Percentiles rank a stretch among this genome's conserved stretches.
Evolutionary conservation across 2,113 vertebrate species (phyloP).

Genomic region (Centropristis striata): DNA sequence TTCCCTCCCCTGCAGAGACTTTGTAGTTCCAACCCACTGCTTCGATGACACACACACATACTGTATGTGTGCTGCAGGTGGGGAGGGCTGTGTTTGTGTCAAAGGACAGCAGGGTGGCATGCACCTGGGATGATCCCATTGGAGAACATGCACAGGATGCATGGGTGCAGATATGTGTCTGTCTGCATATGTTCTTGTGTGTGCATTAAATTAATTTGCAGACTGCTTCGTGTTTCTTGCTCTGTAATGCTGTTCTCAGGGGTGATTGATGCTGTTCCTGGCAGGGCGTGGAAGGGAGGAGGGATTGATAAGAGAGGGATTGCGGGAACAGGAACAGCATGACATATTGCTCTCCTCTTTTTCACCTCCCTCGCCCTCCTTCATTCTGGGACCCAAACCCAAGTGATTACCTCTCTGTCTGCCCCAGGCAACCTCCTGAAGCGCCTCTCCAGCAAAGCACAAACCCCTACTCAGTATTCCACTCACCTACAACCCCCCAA

Average conservation of each 20-base stretch:
- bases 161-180: background rate
- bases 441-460: constrained; percentile 32
- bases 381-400: constrained; percentile 22
- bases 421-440: background rate
- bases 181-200: background rate
- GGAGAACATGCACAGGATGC: background rate
- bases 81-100: constrained; percentile 12
- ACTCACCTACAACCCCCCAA: constrained; percentile 21
- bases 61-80: constrained; percentile 4
- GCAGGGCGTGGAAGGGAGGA: constrained; percentile 44
- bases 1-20: constrained; percentile 43
- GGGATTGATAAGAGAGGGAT: constrained; percentile 40
- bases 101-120: background rate
- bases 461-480: constrained; percentile 44
- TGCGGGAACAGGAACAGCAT: constrained; percentile 56
- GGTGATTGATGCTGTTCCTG: constrained; percentile 51
- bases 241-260: constrained; percentile 53
- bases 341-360: constrained; percentile 42
- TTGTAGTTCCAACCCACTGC: constrained; percentile 39
- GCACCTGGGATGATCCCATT: constrained; percentile 5
- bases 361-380: constrained; percentile 8
- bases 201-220: constrained; percentile 4
- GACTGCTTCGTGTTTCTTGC: constrained; percentile 25
- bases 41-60: constrained; percentile 24
- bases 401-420: background rate